phyloP scores from a whole-genome alignment of 2,113 vertebrate species.

The Felis catus region DNA sequence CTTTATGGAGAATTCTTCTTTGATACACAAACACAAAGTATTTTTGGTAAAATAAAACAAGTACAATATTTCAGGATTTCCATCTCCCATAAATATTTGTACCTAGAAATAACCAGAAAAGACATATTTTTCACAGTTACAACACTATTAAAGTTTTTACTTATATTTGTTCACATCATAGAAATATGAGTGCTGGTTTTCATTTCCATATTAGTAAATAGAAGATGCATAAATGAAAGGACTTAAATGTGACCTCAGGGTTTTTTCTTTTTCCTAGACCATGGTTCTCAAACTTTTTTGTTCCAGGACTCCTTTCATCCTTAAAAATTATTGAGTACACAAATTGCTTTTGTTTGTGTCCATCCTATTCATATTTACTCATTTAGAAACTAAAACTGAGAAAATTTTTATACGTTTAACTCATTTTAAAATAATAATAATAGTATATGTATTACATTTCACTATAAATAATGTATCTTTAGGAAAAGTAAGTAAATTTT shows the following conservation, averaged over 20 bases:
- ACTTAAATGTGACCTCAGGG: not conserved
- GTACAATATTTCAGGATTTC: slow-evolving; percentile 28
- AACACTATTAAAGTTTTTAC: not conserved
- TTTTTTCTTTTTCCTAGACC: not conserved
- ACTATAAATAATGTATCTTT: not conserved
- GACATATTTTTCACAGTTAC: not conserved
- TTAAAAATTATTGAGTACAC: not conserved
- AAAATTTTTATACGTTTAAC: not conserved
- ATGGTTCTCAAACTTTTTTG: not conserved
- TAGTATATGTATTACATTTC: not conserved
- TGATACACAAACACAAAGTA: slow-evolving; percentile 17
- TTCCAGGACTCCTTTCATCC: not conserved
- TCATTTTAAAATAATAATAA: not conserved
- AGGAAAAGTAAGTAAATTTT: not conserved
- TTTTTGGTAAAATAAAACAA: slow-evolving; percentile 40
- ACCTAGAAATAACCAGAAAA: not conserved
- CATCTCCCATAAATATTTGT: not conserved
- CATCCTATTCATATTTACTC: not conserved
- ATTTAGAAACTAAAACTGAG: not conserved
- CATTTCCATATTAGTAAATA: slow-evolving; percentile 56
- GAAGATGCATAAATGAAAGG: not conserved
- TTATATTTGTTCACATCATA: not conserved
- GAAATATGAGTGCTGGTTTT: slow-evolving; percentile 53
- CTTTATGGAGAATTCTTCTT: slow-evolving; percentile 18
- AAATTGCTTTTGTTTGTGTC: slow-evolving; percentile 10